A percentile compares a stretch with the other conserved stretches of the same genome.
These are phyloP conservation scores for Tapirus indicus DNA, from an alignment of 2,797 vertebrate species.

Conservation along the genomic window DNA sequence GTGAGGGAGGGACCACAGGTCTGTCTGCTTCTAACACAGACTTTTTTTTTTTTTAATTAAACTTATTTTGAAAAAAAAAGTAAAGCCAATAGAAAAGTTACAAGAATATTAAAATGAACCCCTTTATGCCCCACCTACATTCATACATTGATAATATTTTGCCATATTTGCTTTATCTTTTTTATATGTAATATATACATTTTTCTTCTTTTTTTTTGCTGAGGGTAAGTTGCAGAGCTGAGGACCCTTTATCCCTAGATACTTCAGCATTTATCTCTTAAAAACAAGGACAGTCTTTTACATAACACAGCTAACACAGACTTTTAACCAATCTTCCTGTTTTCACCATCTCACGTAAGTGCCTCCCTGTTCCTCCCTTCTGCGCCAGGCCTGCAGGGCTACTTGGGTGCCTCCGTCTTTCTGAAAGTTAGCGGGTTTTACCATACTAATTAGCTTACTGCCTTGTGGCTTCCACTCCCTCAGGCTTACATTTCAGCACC, in stretches of 20 bases:
- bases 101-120: conserved; percentile 22
- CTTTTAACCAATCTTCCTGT: not conserved
- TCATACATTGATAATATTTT: not conserved
- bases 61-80: not conserved
- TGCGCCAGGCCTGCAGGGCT: not conserved
- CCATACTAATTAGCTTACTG: not conserved
- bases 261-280: conserved; percentile 3
- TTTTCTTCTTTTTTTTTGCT: not conserved
- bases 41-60: too few relatives aligned
- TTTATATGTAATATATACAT: not conserved
- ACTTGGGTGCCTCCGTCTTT: not conserved
- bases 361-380: not conserved
- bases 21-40: not conserved
- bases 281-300: conserved; percentile 12
- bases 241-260: not conserved
- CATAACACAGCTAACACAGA: not conserved
- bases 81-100: conserved; percentile 24
- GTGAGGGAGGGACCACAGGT: not conserved
- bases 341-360: not conserved
- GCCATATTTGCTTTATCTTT: not conserved
- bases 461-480: conserved; percentile 25
- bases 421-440: not conserved
- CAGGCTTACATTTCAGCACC: conserved; percentile 30
- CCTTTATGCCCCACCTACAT: not conserved
- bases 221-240: not conserved